These are phyloP conservation scores for Centroberyx gerrardi DNA, from an alignment of 2,797 vertebrate species.

Conservation along the genomic window DNA sequence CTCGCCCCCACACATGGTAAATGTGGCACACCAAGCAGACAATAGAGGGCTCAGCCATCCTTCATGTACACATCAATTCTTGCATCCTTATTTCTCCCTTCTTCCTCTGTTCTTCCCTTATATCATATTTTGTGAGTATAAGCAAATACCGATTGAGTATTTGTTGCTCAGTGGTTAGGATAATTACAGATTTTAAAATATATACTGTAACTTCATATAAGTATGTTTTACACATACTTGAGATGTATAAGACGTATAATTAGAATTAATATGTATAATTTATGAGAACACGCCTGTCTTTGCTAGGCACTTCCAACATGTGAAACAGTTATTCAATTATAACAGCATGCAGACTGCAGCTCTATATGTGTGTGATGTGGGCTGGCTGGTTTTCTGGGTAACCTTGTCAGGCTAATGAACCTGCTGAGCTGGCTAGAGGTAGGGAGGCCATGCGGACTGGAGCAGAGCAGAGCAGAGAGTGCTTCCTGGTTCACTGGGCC, in stretches of 20 bases:
- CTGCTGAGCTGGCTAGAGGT: conserved; percentile 72
- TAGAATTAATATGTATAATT: too few relatives aligned
- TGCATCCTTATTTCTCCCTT: background rate
- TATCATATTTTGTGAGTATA: background rate
- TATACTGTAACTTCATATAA: too few relatives aligned
- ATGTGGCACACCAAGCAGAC: conserved; percentile 2
- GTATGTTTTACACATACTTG: too few relatives aligned
- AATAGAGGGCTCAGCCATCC: background rate
- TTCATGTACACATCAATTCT: background rate
- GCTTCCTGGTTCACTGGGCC: conserved; percentile 74
- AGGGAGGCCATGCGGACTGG: conserved; percentile 64
- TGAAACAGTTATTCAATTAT: background rate
- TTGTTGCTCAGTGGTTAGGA: too few relatives aligned
- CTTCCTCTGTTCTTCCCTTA: background rate
- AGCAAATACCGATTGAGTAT: too few relatives aligned
- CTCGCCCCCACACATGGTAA: conserved; percentile 7
- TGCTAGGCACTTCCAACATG: too few relatives aligned
- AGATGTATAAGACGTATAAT: too few relatives aligned
- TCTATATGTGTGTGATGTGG: conserved; percentile 23
- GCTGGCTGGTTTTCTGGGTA: conserved; percentile 54
- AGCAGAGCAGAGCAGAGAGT: conserved; percentile 63
- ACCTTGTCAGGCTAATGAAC: conserved; percentile 80
- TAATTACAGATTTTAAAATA: too few relatives aligned
- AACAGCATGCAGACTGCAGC: background rate
- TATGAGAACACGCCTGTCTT: too few relatives aligned